These are phyloP conservation scores for Zhuqinia jingwanae DNA, from an alignment of 2,888 invertebrate species.

Conservation along the genomic window DNA sequence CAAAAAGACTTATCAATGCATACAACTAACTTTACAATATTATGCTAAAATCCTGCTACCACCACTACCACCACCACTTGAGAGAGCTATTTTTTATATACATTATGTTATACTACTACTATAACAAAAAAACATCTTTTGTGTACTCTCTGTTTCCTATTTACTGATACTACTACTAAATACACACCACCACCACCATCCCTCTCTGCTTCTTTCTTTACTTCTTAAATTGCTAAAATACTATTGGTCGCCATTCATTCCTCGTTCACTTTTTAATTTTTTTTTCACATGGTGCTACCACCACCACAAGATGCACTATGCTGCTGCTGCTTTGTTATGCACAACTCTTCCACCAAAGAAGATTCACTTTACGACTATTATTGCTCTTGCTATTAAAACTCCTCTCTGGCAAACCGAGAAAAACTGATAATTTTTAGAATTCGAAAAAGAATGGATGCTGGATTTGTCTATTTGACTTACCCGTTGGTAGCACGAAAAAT, in stretches of 20 bases:
- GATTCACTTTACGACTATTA: neutral
- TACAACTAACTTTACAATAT: too few species aligned
- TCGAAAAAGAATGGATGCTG: neutral
- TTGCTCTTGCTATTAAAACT: neutral
- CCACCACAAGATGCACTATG: neutral
- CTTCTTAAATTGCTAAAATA: too few species aligned
- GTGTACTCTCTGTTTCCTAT: too few species aligned
- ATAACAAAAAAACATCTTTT: too few species aligned
- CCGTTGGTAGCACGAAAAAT: slow-evolving; percentile 77
- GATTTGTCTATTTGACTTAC: slow-evolving; percentile 53
- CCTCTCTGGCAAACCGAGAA: neutral
- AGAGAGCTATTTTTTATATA: too few species aligned
- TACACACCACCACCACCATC: too few species aligned
- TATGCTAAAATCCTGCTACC: too few species aligned
- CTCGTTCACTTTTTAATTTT: neutral
- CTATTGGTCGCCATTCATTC: slow-evolving; percentile 12
- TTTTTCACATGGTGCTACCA: neutral
- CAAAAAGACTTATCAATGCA: too few species aligned
- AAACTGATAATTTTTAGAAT: neutral
- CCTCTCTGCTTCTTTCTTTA: too few species aligned
- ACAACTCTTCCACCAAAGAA: neutral
- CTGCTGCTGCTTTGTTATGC: neutral
- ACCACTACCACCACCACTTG: too few species aligned
- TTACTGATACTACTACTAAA: too few species aligned
- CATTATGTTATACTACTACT: too few species aligned